Base-by-base conservation (phyloP, 1,140 invertebrate species). In the Conus betulinus region DNA sequence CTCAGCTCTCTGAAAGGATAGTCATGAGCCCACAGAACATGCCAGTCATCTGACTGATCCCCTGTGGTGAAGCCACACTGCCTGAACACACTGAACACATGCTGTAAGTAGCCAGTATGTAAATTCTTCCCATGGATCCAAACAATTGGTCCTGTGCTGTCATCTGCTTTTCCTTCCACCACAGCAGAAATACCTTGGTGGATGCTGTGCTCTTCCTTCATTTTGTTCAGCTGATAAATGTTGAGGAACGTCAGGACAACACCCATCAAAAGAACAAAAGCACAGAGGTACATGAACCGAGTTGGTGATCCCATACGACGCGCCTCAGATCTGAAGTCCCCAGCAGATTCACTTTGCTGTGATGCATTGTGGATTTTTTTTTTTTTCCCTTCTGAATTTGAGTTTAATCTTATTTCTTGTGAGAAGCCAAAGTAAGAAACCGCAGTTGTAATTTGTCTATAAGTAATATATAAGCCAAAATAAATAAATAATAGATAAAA, bases 11-110 rank as follows among this genome's bases (percentile, higher is more conserved):
- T 95, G 93, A 99, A 99, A 5, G 98, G 98, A 95, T 98, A 99
- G 93, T 98, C 98, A 95, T 99, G 98, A 3, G 98, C 97, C 98
- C 98, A 99, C 8, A 99, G 94, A 6, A 99, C 95, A 93, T 97
- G 97, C 98, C 98, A 99, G n/a, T 97, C 95, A 0, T 96, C 94
- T 87, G 97, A 91, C 25, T 91, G 96, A 10, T 95, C 95, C 17
- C 96, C 96, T 87, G 96, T 95, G 85, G 96, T 94, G 93, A 97
- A 98, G 0, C 98, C 98, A 13, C 98, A 94, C 91, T 97, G 95
- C 11, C 97, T 95, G 87, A 99, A 95, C 17, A 98, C 97, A 8
- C 96, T 96, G 91, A 97, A 96, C 0, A 98, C 97, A 94, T 98
- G 98, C 90, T 97, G 97, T 53, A 98, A 95, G 92, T 98, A 96